phyloP scores from a whole-genome alignment of 2,797 vertebrate species.

The Dermochelys coriacea region DNA sequence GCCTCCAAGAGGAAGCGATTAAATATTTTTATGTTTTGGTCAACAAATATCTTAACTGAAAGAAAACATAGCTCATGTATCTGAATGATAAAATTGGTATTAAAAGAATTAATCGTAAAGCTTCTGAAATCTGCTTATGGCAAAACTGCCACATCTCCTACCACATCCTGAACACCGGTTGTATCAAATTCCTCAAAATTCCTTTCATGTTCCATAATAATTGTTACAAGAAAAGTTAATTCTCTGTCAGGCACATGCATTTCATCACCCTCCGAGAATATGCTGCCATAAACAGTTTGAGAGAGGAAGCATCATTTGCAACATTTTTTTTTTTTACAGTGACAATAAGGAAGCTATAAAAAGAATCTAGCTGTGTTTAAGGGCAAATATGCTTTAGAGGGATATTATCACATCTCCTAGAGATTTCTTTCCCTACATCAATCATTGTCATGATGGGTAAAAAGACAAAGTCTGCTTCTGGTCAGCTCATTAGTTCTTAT shows the following conservation, averaged over 20 bases:
- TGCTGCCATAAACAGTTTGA: background rate
- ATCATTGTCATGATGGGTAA: background rate
- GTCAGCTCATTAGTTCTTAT: background rate
- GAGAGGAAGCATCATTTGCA: background rate
- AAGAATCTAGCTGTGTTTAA: background rate
- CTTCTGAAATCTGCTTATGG: background rate
- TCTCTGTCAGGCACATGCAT: background rate
- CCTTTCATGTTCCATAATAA: background rate
- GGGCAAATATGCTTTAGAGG: background rate
- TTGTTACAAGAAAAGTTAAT: background rate
- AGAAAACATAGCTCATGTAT: background rate
- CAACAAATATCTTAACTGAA: background rate
- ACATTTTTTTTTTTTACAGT: background rate
- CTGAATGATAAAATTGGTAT: background rate
- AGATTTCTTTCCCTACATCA: slow-evolving; percentile 3
- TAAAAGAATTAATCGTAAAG: background rate
- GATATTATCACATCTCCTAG: background rate
- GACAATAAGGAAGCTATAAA: background rate
- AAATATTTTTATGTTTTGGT: background rate
- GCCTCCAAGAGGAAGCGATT: background rate
- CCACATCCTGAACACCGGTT: background rate
- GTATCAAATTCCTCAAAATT: background rate
- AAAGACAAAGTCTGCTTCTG: background rate
- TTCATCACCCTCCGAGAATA: background rate
- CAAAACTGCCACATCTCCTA: background rate